phyloP scores from a whole-genome alignment of 1,140 invertebrate genomes.

The Drosophila saltans region DNA sequence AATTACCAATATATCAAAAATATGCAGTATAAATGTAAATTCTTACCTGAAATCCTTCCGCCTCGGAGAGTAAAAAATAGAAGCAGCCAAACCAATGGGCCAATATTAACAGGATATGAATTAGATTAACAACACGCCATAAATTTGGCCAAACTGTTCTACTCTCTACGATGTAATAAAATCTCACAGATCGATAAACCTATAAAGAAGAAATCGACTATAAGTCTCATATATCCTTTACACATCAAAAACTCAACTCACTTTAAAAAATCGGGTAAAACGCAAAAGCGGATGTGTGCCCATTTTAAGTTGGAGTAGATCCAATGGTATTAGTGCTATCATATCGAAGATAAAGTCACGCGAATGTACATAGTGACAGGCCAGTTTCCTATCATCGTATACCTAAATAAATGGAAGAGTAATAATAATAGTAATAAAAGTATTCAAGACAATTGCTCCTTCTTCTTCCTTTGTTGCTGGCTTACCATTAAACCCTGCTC shows the following conservation, averaged over 20 bases:
- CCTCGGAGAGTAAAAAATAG: slow-evolving; percentile 96
- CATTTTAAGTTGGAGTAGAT: slow-evolving; percentile 92
- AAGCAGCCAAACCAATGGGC: slow-evolving; percentile 99
- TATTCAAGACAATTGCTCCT: too few species aligned
- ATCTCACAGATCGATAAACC: slow-evolving; percentile 95
- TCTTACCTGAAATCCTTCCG: slow-evolving; percentile 91
- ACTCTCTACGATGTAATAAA: slow-evolving; percentile 98
- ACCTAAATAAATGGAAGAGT: slow-evolving; percentile 82
- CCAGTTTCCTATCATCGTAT: slow-evolving; percentile 94
- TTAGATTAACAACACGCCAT: slow-evolving; percentile 97
- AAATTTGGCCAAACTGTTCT: slow-evolving; percentile 97
- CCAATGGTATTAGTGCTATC: slow-evolving; percentile 91
- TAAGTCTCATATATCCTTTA: too few species aligned
- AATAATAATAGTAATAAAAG: too few species aligned
- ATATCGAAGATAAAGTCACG: slow-evolving; percentile 94
- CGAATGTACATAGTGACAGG: slow-evolving; percentile 94
- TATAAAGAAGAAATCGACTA: slow-evolving; percentile 71
- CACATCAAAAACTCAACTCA: slow-evolving; percentile 53
- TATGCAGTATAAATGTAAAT: too few species aligned
- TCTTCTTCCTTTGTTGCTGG: slow-evolving; percentile 83
- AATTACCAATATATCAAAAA: too few species aligned
- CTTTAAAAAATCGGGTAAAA: slow-evolving; percentile 93
- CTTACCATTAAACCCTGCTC: slow-evolving; percentile 95
- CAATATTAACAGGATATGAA: slow-evolving; percentile 96
- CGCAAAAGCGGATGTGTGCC: slow-evolving; percentile 91